Base-by-base conservation (phyloP, 2,797 vertebrate genomes). In the Leptoclinus maculatus region DNA sequence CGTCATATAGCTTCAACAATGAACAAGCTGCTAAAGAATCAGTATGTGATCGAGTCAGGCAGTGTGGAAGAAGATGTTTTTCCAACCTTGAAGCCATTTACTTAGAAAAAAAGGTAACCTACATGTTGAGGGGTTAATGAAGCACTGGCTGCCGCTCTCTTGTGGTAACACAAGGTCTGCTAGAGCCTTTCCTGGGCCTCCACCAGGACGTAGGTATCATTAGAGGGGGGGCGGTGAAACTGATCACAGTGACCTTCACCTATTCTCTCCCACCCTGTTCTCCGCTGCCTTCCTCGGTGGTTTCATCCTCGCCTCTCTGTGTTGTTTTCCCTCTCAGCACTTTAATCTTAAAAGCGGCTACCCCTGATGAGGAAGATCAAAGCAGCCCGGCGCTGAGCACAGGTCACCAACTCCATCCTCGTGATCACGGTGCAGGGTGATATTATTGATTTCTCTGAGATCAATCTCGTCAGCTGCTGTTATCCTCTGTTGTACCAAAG, bases 281-380 rank as follows among this genome's bases (percentile, higher is more conserved):
- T 62, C 71, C 76, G 5, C 58, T 16, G 36, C 65, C 47, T 60
- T 72, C 72, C 13, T 43, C 82, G 60, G 63, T 58, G 60, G 63
- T 58, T 78, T 78, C 78, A 71, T 78, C 83, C 67, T 79, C 25
- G 1, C 69, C 53, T 81, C 76, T 62, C 83, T 0, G 13, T 70
- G 80, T 86, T 87, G 79, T 85, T 87, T 79, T 75, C 81, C 77
- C 82, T 80, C 79, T 85, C 83, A 78, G 75, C 74, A 70, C 89
- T 90, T 93, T 89, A 89, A 92, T 93, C 89, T 91, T 84, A 87
- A 90, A 89, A 89, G 86, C 69, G 70, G 72, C 83, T 77, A 82
- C 72, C 84, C 77, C 71, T 87, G 89, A 92, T 90, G 91, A 91
- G 83, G 74, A 74, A 74, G 87, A 93, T 93, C 87, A 94, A 94